Evolutionary conservation across 2,888 invertebrate genomes (phyloP).

Genomic region (Ectemnius continuus): DNA sequence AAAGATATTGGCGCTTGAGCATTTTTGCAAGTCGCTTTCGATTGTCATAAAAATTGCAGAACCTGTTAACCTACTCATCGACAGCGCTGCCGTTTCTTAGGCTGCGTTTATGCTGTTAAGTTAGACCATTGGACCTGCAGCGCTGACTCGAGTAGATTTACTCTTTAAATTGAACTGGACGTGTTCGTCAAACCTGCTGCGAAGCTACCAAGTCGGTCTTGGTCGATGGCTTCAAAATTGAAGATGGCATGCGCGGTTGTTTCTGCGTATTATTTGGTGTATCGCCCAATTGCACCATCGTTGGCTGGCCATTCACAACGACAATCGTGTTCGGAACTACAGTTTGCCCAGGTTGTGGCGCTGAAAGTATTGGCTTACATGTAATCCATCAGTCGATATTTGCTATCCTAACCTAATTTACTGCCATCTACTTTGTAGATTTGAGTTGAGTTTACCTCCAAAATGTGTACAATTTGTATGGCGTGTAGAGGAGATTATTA

Average conservation of each 20-base stretch:
- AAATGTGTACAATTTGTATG: too few relatives aligned
- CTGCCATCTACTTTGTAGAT: too few relatives aligned
- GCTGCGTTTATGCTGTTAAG: constrained; percentile 24
- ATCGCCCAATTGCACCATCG: constrained; percentile 71
- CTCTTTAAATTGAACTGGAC: constrained; percentile 53
- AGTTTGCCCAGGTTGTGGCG: constrained; percentile 76
- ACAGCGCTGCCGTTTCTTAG: constrained; percentile 9
- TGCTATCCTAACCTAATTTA: too few relatives aligned
- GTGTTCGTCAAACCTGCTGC: constrained; percentile 73
- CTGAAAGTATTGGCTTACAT: constrained; percentile 37
- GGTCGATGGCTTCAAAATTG: constrained; percentile 75
- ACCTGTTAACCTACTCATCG: too few relatives aligned
- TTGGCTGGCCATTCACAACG: constrained; percentile 78
- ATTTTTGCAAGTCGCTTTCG: too few relatives aligned
- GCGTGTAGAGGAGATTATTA: too few relatives aligned
- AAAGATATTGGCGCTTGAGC: too few relatives aligned
- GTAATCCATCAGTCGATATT: too few relatives aligned
- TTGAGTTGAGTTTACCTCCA: too few relatives aligned
- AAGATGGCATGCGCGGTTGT: constrained; percentile 70
- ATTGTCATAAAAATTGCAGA: too few relatives aligned
- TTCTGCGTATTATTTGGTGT: constrained; percentile 63
- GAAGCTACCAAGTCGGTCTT: constrained; percentile 75
- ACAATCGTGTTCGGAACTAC: constrained; percentile 79
- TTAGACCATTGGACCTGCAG: constrained; percentile 20
- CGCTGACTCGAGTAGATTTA: constrained; percentile 29